Percentiles rank a stretch among this genome's conserved stretches.
phyloP scores from a whole-genome alignment of 2,888 invertebrate genomes.

The Neoitamus cyanurus region DNA sequence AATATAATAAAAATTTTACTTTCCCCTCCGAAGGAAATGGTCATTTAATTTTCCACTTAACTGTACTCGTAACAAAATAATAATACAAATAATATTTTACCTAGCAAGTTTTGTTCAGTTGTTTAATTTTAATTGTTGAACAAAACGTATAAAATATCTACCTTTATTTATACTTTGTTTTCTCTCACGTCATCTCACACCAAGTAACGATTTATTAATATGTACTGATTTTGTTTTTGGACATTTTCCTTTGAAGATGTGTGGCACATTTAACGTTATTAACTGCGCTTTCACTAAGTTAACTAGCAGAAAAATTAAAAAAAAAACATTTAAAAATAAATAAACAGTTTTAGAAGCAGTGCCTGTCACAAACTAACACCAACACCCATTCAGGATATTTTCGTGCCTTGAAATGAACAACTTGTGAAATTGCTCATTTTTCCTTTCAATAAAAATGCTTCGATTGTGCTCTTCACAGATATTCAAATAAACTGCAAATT shows the following conservation, averaged over 20 bases:
- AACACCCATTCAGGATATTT: neutral
- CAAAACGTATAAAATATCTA: neutral
- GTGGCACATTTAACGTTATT: conserved; percentile 36
- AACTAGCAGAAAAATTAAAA: conserved; percentile 21
- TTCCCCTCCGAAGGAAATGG: conserved; percentile 62
- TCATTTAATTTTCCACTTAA: conserved; percentile 63
- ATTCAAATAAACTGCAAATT: neutral
- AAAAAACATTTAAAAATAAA: no score
- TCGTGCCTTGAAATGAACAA: neutral
- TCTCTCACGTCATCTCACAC: conserved; percentile 31
- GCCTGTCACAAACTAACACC: conserved; percentile 34
- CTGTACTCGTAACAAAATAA: conserved; percentile 33
- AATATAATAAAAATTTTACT: conserved; percentile 18
- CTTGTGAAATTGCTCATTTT: neutral
- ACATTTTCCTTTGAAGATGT: neutral
- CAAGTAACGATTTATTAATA: conserved; percentile 30
- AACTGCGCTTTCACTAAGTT: conserved; percentile 34
- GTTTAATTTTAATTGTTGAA: neutral
- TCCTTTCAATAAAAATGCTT: neutral
- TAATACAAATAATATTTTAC: conserved; percentile 27
- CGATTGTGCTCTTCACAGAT: neutral
- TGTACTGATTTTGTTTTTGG: neutral
- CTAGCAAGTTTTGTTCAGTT: conserved; percentile 4
- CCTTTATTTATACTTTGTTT: neutral
- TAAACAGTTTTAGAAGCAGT: neutral